A percentile compares a stretch with the other conserved stretches of the same genome.
These are phyloP conservation scores for Pachycephala philippinensis DNA, from an alignment of 2,113 vertebrate species.

Conservation along the genomic window DNA sequence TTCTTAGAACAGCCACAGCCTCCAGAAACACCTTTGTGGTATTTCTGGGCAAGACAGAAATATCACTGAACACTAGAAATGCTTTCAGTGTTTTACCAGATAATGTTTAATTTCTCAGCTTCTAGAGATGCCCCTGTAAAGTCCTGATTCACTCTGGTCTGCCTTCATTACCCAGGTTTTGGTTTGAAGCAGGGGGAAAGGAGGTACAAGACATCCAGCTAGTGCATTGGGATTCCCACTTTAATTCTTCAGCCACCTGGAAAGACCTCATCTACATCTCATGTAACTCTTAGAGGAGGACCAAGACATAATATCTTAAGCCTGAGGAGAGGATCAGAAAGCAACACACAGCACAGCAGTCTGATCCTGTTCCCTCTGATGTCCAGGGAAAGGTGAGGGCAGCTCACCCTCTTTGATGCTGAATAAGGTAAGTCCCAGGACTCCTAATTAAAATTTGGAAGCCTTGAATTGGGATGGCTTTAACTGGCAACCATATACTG, in stretches of 20 bases:
- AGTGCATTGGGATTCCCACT: neutral
- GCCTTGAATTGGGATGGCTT: neutral
- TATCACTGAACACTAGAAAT: neutral
- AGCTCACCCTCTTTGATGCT: neutral
- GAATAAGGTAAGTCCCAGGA: neutral
- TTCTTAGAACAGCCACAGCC: neutral
- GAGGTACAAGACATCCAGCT: neutral
- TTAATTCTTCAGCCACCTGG: neutral
- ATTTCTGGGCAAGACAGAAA: neutral
- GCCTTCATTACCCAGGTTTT: neutral
- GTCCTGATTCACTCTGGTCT: neutral
- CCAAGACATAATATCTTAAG: neutral
- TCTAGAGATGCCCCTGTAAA: neutral
- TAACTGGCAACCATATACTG: neutral
- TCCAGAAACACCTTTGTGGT: neutral
- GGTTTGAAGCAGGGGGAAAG: neutral
- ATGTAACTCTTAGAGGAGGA: neutral
- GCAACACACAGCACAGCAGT: neutral
- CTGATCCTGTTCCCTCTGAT: neutral
- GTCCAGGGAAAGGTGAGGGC: neutral
- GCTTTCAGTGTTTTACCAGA: neutral
- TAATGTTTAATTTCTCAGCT: neutral
- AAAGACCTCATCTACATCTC: neutral
- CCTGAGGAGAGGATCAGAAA: neutral
- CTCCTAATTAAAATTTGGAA: neutral